A percentile compares a stretch with the other conserved stretches of the same genome.
Evolutionary conservation across 2,888 invertebrate genomes (phyloP).

Genomic region (Ophioninae sp.): DNA sequence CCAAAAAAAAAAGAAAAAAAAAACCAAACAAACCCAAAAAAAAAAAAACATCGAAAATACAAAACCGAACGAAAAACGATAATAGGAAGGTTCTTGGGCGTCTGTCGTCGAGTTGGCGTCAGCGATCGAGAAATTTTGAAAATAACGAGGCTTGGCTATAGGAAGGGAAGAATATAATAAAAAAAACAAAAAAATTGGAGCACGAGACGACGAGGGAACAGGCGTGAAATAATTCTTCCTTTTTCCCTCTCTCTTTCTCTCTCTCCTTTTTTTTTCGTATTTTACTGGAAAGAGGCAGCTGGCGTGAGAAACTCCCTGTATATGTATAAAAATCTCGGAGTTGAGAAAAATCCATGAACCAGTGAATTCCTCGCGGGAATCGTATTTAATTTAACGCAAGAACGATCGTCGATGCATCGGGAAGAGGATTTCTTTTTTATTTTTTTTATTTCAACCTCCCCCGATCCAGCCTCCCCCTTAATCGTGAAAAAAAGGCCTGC

Average conservation of each 20-base stretch:
- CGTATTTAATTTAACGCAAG: conserved; percentile 66
- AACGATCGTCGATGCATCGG: conserved; percentile 54
- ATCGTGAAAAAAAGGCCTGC: conserved; percentile 39
- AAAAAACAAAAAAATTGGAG: background rate
- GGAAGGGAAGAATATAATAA: background rate
- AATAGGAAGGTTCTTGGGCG: background rate
- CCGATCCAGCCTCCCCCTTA: background rate
- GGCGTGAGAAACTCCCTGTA: conserved; percentile 19
- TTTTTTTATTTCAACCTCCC: background rate
- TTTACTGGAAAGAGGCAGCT: conserved; percentile 4
- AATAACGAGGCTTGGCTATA: conserved; percentile 48
- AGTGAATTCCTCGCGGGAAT: conserved; percentile 59
- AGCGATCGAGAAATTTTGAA: conserved; percentile 22
- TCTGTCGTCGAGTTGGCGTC: conserved; percentile 30
- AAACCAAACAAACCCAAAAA: background rate
- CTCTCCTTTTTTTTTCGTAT: background rate
- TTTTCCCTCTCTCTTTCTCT: too few species aligned
- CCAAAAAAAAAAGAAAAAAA: background rate
- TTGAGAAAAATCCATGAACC: conserved; percentile 49
- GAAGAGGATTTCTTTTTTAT: conserved; percentile 9
- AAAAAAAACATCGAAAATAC: background rate
- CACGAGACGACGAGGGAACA: conserved; percentile 18
- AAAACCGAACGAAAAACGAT: background rate
- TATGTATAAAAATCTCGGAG: conserved; percentile 27
- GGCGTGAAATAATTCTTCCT: conserved; percentile 5